A percentile compares a stretch with the other conserved stretches of the same genome.
Evolutionary conservation across 2,113 vertebrate genomes (phyloP).

Genomic region (Grus americana): DNA sequence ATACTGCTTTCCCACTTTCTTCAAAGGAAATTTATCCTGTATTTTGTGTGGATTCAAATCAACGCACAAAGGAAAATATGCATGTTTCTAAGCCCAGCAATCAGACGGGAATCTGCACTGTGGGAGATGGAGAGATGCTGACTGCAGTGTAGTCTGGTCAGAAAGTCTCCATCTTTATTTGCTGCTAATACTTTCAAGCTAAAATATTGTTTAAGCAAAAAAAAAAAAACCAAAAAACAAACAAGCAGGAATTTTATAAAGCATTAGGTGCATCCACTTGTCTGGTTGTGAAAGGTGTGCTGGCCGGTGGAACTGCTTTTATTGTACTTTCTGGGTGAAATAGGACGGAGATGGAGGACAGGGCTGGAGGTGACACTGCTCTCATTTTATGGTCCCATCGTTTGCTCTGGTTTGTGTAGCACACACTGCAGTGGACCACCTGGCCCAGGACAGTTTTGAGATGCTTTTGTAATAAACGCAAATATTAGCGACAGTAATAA

Average conservation of each 20-base stretch:
- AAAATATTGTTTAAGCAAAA: neutral
- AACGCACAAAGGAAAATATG: constrained; percentile 18
- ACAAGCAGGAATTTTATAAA: neutral
- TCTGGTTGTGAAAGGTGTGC: neutral
- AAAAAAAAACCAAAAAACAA: neutral
- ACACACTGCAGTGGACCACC: rapidly evolving
- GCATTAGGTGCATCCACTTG: neutral
- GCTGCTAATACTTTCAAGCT: neutral
- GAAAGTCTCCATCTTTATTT: neutral
- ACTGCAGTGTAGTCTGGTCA: neutral
- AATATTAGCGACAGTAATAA: neutral
- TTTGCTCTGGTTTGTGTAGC: neutral
- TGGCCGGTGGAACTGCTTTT: neutral
- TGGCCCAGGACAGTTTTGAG: rapidly evolving
- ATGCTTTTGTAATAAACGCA: neutral
- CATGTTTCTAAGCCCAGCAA: neutral
- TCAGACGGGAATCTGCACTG: neutral
- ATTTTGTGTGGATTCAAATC: constrained; percentile 49
- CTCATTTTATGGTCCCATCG: rapidly evolving
- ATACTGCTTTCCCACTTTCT: constrained; percentile 50
- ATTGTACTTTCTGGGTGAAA: neutral
- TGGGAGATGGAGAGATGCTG: neutral
- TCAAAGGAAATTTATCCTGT: constrained; percentile 38
- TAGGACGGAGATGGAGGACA: rapidly evolving
- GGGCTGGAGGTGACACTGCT: neutral